Evolutionary conservation across 2,888 invertebrate species (phyloP).

Genomic region (Dusona sp.): DNA sequence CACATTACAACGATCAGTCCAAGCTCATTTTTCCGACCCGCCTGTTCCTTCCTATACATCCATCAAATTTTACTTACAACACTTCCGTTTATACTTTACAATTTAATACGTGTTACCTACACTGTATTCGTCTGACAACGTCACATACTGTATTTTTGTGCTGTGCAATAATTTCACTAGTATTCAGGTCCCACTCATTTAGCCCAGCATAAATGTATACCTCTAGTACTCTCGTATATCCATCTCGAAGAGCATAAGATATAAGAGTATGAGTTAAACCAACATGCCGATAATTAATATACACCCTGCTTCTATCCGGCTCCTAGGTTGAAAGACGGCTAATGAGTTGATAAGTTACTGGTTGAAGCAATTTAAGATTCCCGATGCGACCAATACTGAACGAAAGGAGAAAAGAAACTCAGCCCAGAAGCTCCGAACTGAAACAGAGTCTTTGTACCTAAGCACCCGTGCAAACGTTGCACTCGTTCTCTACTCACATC

Average conservation of each 20-base stretch:
- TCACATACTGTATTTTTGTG: not conserved
- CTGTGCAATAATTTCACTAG: not conserved
- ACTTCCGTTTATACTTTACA: not conserved
- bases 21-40: not conserved
- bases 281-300: conserved; percentile 76
- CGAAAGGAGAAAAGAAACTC: not conserved
- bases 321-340: not conserved
- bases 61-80: not conserved
- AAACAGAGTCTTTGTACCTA: no score
- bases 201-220: no score
- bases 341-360: conserved; percentile 59
- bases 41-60: not conserved
- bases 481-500: conserved; percentile 31
- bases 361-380: conserved; percentile 30
- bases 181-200: no score
- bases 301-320: conserved; percentile 57
- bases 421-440: not conserved
- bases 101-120: not conserved
- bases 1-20: not conserved
- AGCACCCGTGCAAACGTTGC: conserved; percentile 12
- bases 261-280: conserved; percentile 66
- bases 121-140: conserved; percentile 1
- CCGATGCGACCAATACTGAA: conserved; percentile 18
- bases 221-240: conserved; percentile 37
- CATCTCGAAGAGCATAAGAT: conserved; percentile 32